These are phyloP conservation scores for Tachycineta bicolor DNA, from an alignment of 2,113 vertebrate species.

Conservation along the genomic window DNA sequence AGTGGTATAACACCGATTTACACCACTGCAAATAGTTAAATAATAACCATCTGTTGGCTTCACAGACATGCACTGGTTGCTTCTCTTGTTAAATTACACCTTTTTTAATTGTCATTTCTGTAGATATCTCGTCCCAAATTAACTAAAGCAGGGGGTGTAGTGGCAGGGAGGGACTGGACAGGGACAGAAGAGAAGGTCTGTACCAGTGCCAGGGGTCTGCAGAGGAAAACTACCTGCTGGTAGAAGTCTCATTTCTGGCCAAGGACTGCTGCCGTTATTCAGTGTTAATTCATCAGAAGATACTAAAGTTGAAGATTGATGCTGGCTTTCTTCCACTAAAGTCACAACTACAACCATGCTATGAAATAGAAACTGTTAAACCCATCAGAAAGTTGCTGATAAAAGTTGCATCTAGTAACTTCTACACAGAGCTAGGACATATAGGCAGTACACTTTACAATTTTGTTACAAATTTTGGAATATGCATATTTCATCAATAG, in stretches of 20 bases:
- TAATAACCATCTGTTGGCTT: not conserved
- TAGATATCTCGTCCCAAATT: not conserved
- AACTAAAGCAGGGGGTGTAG: not conserved
- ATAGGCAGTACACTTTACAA: not conserved
- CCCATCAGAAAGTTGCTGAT: not conserved
- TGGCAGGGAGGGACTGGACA: not conserved
- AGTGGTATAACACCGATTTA: not conserved
- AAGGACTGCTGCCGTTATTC: not conserved
- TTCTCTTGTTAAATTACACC: not conserved
- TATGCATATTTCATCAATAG: not conserved
- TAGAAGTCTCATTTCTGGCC: not conserved
- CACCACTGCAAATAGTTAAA: not conserved
- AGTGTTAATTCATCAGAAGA: not conserved
- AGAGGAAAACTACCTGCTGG: not conserved
- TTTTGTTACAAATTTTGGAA: not conserved
- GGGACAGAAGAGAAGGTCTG: not conserved
- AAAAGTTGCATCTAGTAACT: not conserved
- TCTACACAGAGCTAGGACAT: not conserved
- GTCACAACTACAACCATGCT: not conserved
- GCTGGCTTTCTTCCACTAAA: not conserved
- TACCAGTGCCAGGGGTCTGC: not conserved
- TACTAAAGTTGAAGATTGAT: not conserved
- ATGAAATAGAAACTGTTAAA: not conserved
- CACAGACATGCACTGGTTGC: not conserved
- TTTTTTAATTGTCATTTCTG: not conserved